Conservation (phyloP, 2,113 vertebrate genomes). For the Herpailurus yagouaroundi region DNA sequence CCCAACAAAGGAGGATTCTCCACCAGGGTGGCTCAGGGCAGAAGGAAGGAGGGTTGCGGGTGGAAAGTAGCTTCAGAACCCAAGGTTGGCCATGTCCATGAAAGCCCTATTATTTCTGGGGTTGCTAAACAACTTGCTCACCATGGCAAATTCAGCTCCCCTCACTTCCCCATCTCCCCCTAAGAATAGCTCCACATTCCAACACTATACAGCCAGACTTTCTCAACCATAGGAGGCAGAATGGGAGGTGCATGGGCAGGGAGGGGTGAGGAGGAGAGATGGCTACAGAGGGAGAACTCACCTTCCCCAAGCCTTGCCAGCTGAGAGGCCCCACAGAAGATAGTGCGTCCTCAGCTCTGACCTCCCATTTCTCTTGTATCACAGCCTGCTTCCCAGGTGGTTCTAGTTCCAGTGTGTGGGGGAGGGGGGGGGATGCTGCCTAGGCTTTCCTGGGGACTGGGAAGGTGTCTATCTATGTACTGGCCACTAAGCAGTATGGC, state of each 20-base stretch:
- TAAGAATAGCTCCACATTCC: constrained; percentile 71
- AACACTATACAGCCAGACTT: constrained; percentile 46
- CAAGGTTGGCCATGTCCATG: constrained; percentile 75
- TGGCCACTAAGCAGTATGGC: not conserved
- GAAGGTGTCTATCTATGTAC: not conserved
- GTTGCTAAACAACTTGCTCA: constrained; percentile 71
- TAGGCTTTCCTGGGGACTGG: not conserved
- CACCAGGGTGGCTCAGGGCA: constrained; percentile 5
- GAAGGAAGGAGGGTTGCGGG: constrained; percentile 70
- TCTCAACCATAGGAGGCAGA: constrained; percentile 44
- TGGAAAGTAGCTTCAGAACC: constrained; percentile 78
- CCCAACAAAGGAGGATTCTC: constrained; percentile 80
- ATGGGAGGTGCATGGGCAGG: not conserved
- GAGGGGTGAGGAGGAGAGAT: not conserved
- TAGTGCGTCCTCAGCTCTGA: not conserved
- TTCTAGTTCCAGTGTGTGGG: not conserved
- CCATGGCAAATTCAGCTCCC: constrained; percentile 67
- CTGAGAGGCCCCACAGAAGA: not conserved
- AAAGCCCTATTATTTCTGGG: constrained; percentile 76
- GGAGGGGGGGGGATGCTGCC: not conserved
- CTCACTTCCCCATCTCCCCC: constrained; percentile 61
- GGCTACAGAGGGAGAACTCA: not conserved
- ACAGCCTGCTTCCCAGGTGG: not conserved
- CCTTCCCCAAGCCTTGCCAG: not conserved
- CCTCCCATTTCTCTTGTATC: not conserved